Evolutionary conservation across 1,140 invertebrate species (phyloP), one percentile per base, ranked within the genome.

Genomic region (Hydropsyche tenuis): DNA sequence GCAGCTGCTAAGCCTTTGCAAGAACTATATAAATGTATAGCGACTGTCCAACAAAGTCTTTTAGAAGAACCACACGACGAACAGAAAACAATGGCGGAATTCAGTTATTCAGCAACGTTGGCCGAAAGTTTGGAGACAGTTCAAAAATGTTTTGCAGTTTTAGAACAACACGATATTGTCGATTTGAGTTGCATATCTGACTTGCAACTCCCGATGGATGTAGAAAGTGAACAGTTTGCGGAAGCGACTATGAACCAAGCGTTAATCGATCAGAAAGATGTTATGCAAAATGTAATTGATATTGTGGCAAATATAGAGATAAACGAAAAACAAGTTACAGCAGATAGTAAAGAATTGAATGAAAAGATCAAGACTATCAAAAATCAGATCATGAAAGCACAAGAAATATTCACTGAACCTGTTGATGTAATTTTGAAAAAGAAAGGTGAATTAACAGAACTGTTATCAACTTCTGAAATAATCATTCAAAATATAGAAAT

Each of bases 21-120:
- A 63, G 82, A 83, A 73, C 75, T 87, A n/a, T 80, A 80, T 71
- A 82, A 82, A 65, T 81, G 78, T 53, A 73, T 86, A 30, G 81
- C 80, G 4, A 18, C 81, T n/a, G 78, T 85, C 0, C 80, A 83
- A 70, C 69, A 78, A 63, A 74, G 62, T 73, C 25, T 78, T 18
- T 23, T 77, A 1, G 66, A 80, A 30, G 76, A 77, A 69, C 71
- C 76, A 14, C 73, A 72, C 5, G 78, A 80, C 1, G 64, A 74
- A 0, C 43, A 74, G 25, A 42, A 30, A 5, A 69, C 76, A 7
- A 16, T 77, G 6, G 66, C 62, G 16, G 68, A 77, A 14, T 73
- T 75, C 37, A 25, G 53, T 43, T 73, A 73, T 53, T 53, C 71
- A 0, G 30, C 71, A 6, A 76, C 46, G 0, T 60, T 81, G 45